Conservation (phyloP, 2,888 invertebrate species). For the Beris chalybata region DNA sequence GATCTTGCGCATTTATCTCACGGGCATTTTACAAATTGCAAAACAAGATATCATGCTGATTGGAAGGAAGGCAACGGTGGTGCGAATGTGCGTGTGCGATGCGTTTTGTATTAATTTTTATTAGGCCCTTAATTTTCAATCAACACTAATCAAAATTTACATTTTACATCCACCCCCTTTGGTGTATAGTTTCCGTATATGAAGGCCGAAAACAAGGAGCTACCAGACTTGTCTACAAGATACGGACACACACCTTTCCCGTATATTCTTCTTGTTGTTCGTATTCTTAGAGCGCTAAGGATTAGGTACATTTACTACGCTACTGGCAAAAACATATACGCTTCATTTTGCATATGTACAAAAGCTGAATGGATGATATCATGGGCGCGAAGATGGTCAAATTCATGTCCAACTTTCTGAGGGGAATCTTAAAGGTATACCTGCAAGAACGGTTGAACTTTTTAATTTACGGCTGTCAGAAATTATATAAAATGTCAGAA, state of each 20-base stretch:
- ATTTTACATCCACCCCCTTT: conserved; percentile 36
- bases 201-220: conserved; percentile 27
- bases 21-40: background rate
- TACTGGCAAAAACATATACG: too few relatives aligned
- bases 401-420: too few relatives aligned
- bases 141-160: conserved; percentile 37
- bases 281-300: too few relatives aligned
- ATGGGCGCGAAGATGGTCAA: too few relatives aligned
- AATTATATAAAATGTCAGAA: conserved; percentile 39
- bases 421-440: too few relatives aligned
- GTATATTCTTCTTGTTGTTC: too few relatives aligned
- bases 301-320: too few relatives aligned
- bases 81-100: too few relatives aligned
- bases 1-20: background rate
- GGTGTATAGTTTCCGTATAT: background rate
- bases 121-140: conserved; percentile 34
- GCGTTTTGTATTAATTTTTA: conserved; percentile 35
- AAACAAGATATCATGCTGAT: conserved; percentile 13
- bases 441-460: conserved; percentile 15
- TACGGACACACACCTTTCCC: conserved; percentile 17
- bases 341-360: too few relatives aligned
- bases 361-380: too few relatives aligned
- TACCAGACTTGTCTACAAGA: conserved; percentile 34
- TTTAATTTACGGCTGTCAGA: conserved; percentile 40
- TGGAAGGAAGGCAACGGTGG: too few relatives aligned